phyloP scores from a whole-genome alignment of 2,113 vertebrate species.

The Pristiophorus japonicus region DNA sequence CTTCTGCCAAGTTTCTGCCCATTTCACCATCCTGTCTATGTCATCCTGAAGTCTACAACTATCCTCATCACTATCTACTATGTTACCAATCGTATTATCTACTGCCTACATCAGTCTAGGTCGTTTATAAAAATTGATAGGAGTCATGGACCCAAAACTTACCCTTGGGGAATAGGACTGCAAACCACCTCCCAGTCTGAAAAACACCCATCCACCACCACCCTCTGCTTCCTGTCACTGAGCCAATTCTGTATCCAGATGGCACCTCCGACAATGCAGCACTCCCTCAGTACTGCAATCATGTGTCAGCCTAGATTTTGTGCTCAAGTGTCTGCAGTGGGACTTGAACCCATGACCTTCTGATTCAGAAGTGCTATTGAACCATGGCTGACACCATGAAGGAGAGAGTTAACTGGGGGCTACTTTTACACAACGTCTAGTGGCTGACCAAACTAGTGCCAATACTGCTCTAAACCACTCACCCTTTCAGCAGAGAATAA shows the following conservation, averaged over 20 bases:
- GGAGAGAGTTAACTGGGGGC: neutral
- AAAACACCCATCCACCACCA: neutral
- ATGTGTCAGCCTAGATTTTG: neutral
- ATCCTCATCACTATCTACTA: neutral
- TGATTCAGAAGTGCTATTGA: neutral
- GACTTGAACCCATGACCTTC: neutral
- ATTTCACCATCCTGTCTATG: no score
- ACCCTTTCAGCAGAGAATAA: neutral
- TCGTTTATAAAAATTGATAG: neutral
- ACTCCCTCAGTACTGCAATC: neutral
- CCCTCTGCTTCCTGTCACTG: neutral
- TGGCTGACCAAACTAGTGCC: no score
- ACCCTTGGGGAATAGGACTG: neutral
- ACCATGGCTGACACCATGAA: neutral
- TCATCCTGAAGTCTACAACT: neutral
- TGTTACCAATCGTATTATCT: neutral
- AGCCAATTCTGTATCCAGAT: neutral
- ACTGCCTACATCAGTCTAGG: neutral
- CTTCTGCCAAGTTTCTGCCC: neutral
- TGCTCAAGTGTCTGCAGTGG: neutral
- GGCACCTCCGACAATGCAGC: no score
- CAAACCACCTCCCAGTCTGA: neutral
- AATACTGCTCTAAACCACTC: no score
- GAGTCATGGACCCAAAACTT: neutral
- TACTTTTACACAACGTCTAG: neutral